Conservation (phyloP, 2,888 invertebrate species). For the Phengaris arion region DNA sequence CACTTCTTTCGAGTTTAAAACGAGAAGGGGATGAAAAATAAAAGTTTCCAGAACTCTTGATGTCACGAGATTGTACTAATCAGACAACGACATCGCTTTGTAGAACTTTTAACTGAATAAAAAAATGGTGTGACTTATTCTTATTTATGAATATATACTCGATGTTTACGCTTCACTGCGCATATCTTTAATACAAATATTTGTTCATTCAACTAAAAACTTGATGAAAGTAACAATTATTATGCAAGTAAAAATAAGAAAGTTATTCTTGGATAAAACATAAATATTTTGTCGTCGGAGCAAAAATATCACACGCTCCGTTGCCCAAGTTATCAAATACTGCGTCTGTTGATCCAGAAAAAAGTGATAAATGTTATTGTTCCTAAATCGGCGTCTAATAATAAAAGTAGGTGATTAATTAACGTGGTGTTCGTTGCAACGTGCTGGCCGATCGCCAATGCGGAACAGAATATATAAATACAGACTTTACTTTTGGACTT, state of each 20-base stretch:
- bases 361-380: constrained; percentile 26
- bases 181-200: constrained; percentile 8
- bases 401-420: constrained; percentile 27
- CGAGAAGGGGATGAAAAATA: constrained; percentile 19
- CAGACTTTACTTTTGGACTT: neutral
- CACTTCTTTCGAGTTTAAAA: neutral
- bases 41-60: constrained; percentile 22
- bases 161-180: neutral
- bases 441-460: constrained; percentile 17
- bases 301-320: neutral
- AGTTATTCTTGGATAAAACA: neutral
- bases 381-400: constrained; percentile 20
- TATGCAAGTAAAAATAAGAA: constrained; percentile 5
- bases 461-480: constrained; percentile 21
- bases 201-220: constrained; percentile 8
- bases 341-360: neutral
- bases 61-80: constrained; percentile 16
- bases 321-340: neutral
- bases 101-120: constrained; percentile 11
- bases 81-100: neutral
- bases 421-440: constrained; percentile 15
- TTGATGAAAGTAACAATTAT: constrained; percentile 10
- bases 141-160: neutral
- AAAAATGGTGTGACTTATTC: neutral
- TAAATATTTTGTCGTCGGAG: neutral